phyloP scores from a whole-genome alignment of 2,797 vertebrate species.

The Arrhamphus sclerolepis region DNA sequence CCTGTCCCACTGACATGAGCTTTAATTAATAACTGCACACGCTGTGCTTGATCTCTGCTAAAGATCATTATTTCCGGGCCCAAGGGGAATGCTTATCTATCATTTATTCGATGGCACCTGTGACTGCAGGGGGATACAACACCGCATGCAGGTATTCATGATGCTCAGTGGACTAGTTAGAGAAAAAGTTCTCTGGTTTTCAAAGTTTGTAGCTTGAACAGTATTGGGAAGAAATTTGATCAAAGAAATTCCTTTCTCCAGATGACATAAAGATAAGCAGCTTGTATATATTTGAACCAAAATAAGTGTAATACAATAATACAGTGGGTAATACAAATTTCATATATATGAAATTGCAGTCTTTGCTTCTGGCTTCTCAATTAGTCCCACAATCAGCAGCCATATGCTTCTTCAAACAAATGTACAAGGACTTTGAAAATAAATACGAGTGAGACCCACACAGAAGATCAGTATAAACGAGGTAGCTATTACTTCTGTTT shows the following conservation, averaged over 20 bases:
- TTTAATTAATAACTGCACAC: constrained; percentile 11
- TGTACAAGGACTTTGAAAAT: too few species aligned
- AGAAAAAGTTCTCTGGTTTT: too few species aligned
- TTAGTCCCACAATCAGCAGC: too few species aligned
- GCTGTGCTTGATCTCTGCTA: constrained; percentile 13
- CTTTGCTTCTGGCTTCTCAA: not conserved
- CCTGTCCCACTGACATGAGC: constrained; percentile 1
- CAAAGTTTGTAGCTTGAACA: too few species aligned
- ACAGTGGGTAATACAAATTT: too few species aligned
- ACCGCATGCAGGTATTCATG: not conserved
- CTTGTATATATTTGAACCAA: too few species aligned
- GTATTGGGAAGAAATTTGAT: not conserved
- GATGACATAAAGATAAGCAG: not conserved
- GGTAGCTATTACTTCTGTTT: too few species aligned
- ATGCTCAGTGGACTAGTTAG: too few species aligned
- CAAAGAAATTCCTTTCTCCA: not conserved
- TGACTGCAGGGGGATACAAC: not conserved
- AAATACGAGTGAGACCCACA: too few species aligned
- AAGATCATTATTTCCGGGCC: constrained; percentile 19
- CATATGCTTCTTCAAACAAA: too few species aligned
- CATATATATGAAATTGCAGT: not conserved
- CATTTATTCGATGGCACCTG: constrained; percentile 5
- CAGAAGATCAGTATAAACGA: too few species aligned
- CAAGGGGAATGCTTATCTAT: not conserved
- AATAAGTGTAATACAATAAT: too few species aligned